Evolutionary conservation across 2,797 vertebrate genomes (phyloP), one percentile per base, ranked within the genome.

Genomic region (Epinephelus awoara): DNA sequence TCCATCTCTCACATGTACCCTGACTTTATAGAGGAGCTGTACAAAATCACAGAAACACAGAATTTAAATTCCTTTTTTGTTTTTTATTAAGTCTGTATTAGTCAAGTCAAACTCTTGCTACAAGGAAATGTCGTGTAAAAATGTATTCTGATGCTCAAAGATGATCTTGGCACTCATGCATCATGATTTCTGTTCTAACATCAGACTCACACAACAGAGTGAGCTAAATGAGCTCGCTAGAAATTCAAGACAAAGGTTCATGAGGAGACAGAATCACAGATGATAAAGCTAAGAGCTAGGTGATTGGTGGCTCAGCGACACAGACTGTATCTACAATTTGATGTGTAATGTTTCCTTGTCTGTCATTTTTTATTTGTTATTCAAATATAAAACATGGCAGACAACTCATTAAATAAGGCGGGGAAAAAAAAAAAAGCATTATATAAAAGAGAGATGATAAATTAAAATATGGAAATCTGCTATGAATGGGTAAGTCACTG

Each of bases 61-160:
- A 1, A 10, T 18, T n/a, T 50, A 2, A 47, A 58, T 21, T 40
- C 15, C 1, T 70, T 63, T 66, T 10, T 42, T 14, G 21, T 1
- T 18, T 77, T 88, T 83, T 78, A 83, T 82, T 79, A 63, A 59
- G 21, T 77, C n/a, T 66, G 63, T 44, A 67, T 56, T 62, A 18
- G 9, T 59, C 23, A 58, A 64, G 46, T 78, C 65, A 71, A 79
- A 80, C 62, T 76, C 29, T 68, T 83, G 80, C 75, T 90, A 85
- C 78, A 70, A 78, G 72, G 23, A 86, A 50, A 72, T 21, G 27
- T 71, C 12, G 25, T 68, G 72, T 76, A 72, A 73, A 89, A 86
- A 85, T 76, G 49, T 61, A 67, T 50, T 85, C 12, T 65, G 71
- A 80, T 59, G 66, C 5, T 66, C 21, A 70, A 76, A 55, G 11